Evolutionary conservation across 2,797 vertebrate species (phyloP), one percentile per base, ranked within the genome.

Genomic region (Erpetoichthys calabaricus): DNA sequence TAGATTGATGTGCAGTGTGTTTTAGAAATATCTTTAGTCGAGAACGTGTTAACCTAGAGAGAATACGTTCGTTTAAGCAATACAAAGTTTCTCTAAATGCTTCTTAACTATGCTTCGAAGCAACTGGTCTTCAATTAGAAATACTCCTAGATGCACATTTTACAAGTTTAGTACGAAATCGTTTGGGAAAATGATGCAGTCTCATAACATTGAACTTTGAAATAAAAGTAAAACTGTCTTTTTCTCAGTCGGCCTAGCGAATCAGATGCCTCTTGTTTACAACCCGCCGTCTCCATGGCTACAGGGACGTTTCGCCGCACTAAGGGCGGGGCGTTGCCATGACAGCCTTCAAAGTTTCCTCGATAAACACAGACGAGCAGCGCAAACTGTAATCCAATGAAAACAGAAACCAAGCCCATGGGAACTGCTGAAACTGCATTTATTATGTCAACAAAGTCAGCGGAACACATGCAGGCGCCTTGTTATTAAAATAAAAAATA

Each of bases 281-380:
- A 56, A 59, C 57, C 56, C 60, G 68, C 66, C 66, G 64, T 57
- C 54, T 65, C 72, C 65, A 73, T 56, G 74, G 70, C 60, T 56
- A 57, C 3, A 1, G 51, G 4, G 44, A 67, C 79, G 77, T 82
- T 73, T 69, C 72, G 67, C 67, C 69, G 64, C 63, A 47, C 64
- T 74, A 75, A 73, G 52, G 75, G 76, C 65, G 71, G 72, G 64
- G 70, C 57, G 79, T 85, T 77, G 70, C 80, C 60, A 62, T 51
- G 79, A 57, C 75, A 69, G 83, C 81, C 44, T 60, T 63, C 69
- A 78, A 76, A 73, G 67, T 81, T 74, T 25, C 60, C 3, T 76
- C 67, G 78, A 81, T 71, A 84, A 84, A 63, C 62, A 63, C 4
- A 55, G 52, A 55, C 47, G 52, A 54, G 53, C 41, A 54, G 44